Conservation (phyloP, 2,888 invertebrate species). For the Aleiodes leptofemur region DNA sequence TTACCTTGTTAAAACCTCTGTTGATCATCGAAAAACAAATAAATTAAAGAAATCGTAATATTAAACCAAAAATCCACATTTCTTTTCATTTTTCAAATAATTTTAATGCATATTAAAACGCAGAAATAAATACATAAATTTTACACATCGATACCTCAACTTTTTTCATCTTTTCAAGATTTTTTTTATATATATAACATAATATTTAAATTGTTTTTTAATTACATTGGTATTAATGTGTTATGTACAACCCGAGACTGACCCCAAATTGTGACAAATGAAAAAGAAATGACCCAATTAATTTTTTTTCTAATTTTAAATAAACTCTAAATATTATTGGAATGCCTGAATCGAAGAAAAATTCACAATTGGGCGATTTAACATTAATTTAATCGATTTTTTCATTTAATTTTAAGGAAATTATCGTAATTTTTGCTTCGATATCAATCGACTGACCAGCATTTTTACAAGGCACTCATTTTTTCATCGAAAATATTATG, state of each 20-base stretch:
- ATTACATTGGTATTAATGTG: conserved; percentile 51
- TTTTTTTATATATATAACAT: background rate
- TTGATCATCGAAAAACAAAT: too few relatives aligned
- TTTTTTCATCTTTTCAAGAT: background rate
- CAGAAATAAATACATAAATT: conserved; percentile 34
- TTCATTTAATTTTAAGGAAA: background rate
- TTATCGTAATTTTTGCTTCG: conserved; percentile 29
- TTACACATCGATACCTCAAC: conserved; percentile 3
- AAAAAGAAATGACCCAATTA: conserved; percentile 17
- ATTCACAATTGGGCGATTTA: too few relatives aligned
- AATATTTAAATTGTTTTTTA: background rate
- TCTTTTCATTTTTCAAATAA: conserved; percentile 54
- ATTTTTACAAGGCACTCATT: conserved; percentile 53
- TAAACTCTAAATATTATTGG: background rate
- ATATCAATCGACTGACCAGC: conserved; percentile 60
- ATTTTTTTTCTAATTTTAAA: background rate
- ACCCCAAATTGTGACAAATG: background rate
- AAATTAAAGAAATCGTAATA: background rate
- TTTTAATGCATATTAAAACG: conserved; percentile 61
- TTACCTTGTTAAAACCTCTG: too few relatives aligned
- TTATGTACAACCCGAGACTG: conserved; percentile 62
- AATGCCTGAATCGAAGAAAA: too few relatives aligned
- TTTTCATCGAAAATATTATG: conserved; percentile 18
- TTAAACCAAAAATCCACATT: background rate
- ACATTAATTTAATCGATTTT: too few relatives aligned